Evolutionary conservation across 2,888 invertebrate genomes (phyloP), one percentile per base, ranked within the genome.

Genomic region (Zygogramma bicolorata): DNA sequence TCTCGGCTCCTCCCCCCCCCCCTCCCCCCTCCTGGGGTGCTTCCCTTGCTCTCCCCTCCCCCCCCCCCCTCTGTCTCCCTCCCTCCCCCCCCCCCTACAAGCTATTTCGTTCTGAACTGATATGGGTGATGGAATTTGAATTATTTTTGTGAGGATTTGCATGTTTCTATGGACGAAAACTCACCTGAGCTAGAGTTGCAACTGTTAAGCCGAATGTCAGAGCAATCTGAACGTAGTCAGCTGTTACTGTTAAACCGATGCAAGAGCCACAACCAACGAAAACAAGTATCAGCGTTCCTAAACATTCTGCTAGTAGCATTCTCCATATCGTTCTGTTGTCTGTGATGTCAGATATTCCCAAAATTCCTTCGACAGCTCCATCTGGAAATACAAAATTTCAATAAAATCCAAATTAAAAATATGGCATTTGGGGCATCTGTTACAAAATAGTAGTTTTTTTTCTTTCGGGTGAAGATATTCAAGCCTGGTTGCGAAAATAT

Each of bases 121-220:
- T n/a, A n/a, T n/a, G n/a, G n/a, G n/a, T n/a, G n/a, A n/a, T n/a
- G n/a, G n/a, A 38, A 0, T 34, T 8, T 0, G n/a, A 10, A 4
- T 38, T 10, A 13, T 34, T 13, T 1, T n/a, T 2, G 46, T 46
- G 5, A 6, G 5, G 7, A 46, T 7, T 15, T 15, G n/a, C 34
- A n/a, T n/a, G 15, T 15, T 13, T 60, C 5, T 18, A 42, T 42
- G 2, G 0, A 53, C 3, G 4, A 1, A n/a, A 1, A 87, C 90
- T 90, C 87, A 96, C 96, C 92, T 95, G 95, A 1, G 93, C 96
- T 82, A 97, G 90, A 70, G 95, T 93, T 8, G 93, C 96, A 68
- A 97, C 95, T 66, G 93, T 91, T 65, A 97, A 90, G 40, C 97
- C 97, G 87, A 97, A 97, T 79, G 94, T 92, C 74, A 98, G 89